phyloP scores from a whole-genome alignment of 1,140 invertebrate species.

The Sitodiplosis mosellana region DNA sequence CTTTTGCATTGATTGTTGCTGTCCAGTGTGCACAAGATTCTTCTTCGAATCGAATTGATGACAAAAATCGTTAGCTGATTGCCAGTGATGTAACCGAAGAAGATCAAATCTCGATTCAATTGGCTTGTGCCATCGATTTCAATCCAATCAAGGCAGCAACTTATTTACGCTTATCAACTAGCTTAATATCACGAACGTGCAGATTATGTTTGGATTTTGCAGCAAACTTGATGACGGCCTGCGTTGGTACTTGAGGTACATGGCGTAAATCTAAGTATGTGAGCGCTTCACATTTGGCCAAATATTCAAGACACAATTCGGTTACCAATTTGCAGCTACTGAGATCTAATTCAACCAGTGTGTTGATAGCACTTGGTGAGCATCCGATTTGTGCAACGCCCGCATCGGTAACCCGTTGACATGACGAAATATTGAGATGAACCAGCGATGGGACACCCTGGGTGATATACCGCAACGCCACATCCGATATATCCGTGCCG shows the following conservation, averaged over 20 bases:
- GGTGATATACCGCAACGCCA: slow-evolving; percentile 59
- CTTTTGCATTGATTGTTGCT: no score
- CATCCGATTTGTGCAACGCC: slow-evolving; percentile 67
- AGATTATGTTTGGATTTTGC: slow-evolving; percentile 53
- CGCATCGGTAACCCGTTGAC: slow-evolving; percentile 69
- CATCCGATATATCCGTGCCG: slow-evolving; percentile 78
- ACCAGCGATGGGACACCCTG: slow-evolving; percentile 56
- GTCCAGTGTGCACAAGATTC: no score
- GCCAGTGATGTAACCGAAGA: no score
- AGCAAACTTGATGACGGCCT: slow-evolving; percentile 61
- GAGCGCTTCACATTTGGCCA: slow-evolving; percentile 38
- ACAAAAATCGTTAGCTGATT: no score
- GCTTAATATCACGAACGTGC: slow-evolving; percentile 53
- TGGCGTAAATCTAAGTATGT: slow-evolving; percentile 53
- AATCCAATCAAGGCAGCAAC: no score
- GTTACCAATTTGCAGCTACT: slow-evolving; percentile 67
- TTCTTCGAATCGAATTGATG: no score
- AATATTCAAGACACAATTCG: slow-evolving; percentile 58
- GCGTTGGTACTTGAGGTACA: slow-evolving; percentile 52
- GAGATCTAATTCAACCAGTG: slow-evolving; percentile 46
- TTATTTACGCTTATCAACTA: slow-evolving; percentile 34
- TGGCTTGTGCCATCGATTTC: no score
- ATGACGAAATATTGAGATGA: slow-evolving; percentile 64
- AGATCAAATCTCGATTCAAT: no score
- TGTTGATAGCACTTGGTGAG: slow-evolving; percentile 23